Base-by-base conservation (phyloP, 2,113 vertebrate genomes). In the Nibea albiflora region DNA sequence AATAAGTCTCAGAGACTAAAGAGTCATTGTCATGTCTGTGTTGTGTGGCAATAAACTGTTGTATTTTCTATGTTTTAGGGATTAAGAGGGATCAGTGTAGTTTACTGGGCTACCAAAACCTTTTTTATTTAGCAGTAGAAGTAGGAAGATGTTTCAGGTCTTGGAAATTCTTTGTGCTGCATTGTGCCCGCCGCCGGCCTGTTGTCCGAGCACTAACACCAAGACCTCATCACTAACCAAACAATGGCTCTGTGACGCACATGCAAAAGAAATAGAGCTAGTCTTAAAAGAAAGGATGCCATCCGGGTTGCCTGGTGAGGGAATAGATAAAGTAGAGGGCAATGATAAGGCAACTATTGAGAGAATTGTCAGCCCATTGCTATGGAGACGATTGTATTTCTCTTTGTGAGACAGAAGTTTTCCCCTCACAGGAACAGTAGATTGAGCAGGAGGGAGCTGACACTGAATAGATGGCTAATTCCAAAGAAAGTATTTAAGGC, bases 231-330 rank as follows among this genome's bases (percentile, higher is more conserved):
- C 78, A 52, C 31, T 4, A 11, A 39, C 19, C 67, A 46, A 12
- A 87, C 86, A 89, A 90, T 85, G 75, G 73, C 50, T 31, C 14
- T 46, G 61, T 91, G 90, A 91, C 83, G 81, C 79, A 82, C 68
- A 80, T 0, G 62, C 54, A 76, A 49, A 78, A 65, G 20, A 80
- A 58, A 76, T 0, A 58, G 67, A 28, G 8, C n/a, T 5, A 0
- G 39, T 39, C 22, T 65, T 31, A 39, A 78, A 70, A 73, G 77
- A 46, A 16, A 67, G 81, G 85, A 93, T 90, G 87, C 90, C 92
- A 73, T 86, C 60, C 0, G 11, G 56, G 90, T 93, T 93, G 92
- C 91, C 85, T 76, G 78, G 92, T 66, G 88, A 90, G 62, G 52
- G 11, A 50, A 42, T 77, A 85, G 88, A 90, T 85, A 42, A 72